Conservation (phyloP, 2,888 invertebrate genomes). For the Lypha dubia region DNA sequence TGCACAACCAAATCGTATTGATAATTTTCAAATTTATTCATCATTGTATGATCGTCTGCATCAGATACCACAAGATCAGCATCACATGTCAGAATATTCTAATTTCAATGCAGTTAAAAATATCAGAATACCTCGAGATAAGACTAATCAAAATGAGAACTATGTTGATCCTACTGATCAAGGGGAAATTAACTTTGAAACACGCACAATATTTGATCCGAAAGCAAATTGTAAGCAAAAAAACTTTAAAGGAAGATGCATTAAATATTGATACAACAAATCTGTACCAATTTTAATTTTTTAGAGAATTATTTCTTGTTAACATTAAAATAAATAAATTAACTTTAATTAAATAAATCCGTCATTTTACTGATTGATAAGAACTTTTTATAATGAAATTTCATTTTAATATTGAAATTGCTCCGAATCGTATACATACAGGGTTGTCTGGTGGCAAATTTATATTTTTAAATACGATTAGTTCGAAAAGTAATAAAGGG, state of each 20-base stretch:
- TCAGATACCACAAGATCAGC: conserved; percentile 24
- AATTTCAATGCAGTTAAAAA: neutral
- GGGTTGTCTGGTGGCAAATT: no score
- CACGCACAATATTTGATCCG: conserved; percentile 33
- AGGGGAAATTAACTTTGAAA: neutral
- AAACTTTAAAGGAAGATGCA: conserved; percentile 56
- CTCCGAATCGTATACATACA: no score
- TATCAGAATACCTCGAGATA: neutral
- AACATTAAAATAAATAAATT: neutral
- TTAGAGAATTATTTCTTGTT: neutral
- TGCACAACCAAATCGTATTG: neutral
- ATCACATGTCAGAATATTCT: conserved; percentile 31
- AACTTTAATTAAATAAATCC: neutral
- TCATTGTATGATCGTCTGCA: neutral
- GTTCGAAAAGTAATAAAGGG: no score
- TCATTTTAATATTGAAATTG: neutral
- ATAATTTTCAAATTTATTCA: neutral
- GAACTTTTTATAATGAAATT: conserved; percentile 13
- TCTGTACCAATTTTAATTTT: no score
- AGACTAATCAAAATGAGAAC: conserved; percentile 6
- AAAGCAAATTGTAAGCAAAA: conserved; percentile 55
- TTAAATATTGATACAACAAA: conserved; percentile 39
- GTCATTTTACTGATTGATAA: conserved; percentile 17
- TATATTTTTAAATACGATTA: no score
- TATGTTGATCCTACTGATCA: conserved; percentile 10